Conservation (phyloP, 1,140 invertebrate species). For the Orius insidiosus region DNA sequence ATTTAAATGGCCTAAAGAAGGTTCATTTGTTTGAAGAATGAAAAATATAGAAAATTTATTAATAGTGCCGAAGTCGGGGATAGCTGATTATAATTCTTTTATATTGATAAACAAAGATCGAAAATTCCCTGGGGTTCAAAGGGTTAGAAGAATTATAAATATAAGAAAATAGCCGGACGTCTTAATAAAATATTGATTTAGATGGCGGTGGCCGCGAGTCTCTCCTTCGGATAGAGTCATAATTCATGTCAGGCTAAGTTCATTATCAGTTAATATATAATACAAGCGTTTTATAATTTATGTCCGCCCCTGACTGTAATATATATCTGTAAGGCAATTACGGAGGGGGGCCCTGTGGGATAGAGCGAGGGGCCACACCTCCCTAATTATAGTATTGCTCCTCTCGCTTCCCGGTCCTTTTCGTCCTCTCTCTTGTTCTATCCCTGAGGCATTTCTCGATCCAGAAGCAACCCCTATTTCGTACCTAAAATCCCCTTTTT, state of each 20-base stretch:
- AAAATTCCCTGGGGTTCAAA: too few relatives aligned
- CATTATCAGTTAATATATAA: slow-evolving; percentile 13
- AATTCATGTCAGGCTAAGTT: slow-evolving; percentile 7
- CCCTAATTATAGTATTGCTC: slow-evolving; percentile 8
- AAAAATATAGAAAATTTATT: too few relatives aligned
- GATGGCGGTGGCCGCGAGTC: slow-evolving; percentile 7
- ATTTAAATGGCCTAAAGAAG: too few relatives aligned
- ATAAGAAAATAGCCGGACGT: slow-evolving; percentile 9
- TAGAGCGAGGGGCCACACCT: slow-evolving; percentile 1
- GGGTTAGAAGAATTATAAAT: background rate
- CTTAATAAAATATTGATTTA: slow-evolving; percentile 13
- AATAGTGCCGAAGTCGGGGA: too few relatives aligned
- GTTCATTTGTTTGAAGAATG: too few relatives aligned
- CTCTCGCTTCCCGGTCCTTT: background rate
- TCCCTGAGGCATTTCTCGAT: background rate
- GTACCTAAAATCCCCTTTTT: too few relatives aligned
- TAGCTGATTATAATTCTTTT: too few relatives aligned
- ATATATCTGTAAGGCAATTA: slow-evolving; percentile 12
- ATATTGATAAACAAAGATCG: too few relatives aligned
- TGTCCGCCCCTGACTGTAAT: slow-evolving; percentile 10
- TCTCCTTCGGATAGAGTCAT: slow-evolving; percentile 7
- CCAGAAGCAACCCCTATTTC: too few relatives aligned
- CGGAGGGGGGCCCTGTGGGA: background rate
- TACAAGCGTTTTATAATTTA: slow-evolving; percentile 10
- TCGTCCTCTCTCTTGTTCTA: background rate